phyloP scores from a whole-genome alignment of 35 echinoderm and acorn worm species.

The Stichopus chloronotus region DNA sequence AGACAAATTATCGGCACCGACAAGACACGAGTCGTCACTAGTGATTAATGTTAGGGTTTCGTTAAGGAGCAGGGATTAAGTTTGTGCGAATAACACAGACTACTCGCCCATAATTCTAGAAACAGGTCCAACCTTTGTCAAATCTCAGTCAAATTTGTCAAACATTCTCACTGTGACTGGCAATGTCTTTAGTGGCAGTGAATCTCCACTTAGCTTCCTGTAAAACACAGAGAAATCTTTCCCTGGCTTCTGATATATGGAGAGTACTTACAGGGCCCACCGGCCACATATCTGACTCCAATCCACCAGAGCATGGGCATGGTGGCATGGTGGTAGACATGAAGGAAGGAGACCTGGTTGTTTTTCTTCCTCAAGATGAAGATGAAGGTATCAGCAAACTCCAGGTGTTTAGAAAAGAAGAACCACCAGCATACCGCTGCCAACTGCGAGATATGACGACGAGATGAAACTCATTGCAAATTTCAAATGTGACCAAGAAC shows the following conservation, averaged over 20 bases:
- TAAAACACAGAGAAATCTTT: not conserved
- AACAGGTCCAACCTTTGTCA: no score
- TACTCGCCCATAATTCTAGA: no score
- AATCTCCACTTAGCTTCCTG: no score
- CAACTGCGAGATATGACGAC: conserved; percentile 31
- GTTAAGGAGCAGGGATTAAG: no score
- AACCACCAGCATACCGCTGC: conserved; percentile 65
- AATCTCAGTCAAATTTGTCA: no score
- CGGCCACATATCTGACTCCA: conserved; percentile 86
- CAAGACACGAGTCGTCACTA: no score
- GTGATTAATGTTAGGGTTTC: no score
- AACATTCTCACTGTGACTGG: no score
- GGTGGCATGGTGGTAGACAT: conserved; percentile 97
- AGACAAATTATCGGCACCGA: no score
- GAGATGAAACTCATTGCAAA: not conserved
- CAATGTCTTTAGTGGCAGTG: no score
- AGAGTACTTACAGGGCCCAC: conserved; percentile 85
- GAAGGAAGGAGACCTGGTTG: conserved; percentile 90
- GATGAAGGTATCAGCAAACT: conserved; percentile 69
- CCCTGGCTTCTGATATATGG: no score
- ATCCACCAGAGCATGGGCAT: conserved; percentile 96
- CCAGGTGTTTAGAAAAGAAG: conserved; percentile 58
- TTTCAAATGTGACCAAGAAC: not conserved
- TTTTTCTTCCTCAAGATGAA: conserved; percentile 97
- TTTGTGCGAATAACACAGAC: no score